Base-by-base conservation (phyloP, 2,888 invertebrate species). In the Athalia cordata region DNA sequence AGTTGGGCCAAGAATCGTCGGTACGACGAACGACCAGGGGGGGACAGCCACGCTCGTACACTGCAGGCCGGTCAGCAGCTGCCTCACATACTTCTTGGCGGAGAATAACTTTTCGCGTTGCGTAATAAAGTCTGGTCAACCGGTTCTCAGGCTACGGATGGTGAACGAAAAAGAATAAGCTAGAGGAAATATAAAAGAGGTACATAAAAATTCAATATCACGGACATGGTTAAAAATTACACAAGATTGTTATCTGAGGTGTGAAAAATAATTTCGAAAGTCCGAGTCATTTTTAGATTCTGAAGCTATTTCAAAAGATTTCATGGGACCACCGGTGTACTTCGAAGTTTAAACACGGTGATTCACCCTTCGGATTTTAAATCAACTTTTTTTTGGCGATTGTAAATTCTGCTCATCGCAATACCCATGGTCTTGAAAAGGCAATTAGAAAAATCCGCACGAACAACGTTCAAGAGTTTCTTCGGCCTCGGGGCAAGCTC, bases 21-120 rank as follows among this genome's bases (percentile, higher is more conserved):
- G 61, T 61, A 6, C 61, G 65, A 11, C 11, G 11, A 47, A 68
- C 29, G 55, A 68, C 75, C 62, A 29, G 15, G 75, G 70, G 57
- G 43, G 43, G n/a, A 59, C 52, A 68, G 67, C 67, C 67, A 68
- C 52, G 72, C 50, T 50, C 11, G 43, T 67, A 67, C 68, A 47
- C 68, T 45, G 29, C 11, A 55, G 52, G 29, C 55, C 45, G n/a
- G 80, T 81, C 76, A 78, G 84, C 88, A 87, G 87, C 87, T 87
- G 87, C 83, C 84, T 82, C 86, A 82, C 86, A 87, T 87, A 88
- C 87, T 87, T 83, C 79, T 82, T 65, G 80, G 81, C 75, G 84
- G 85, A 87, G 86, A 87, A 87, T 87, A 87, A 86, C 75, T 75
- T 75, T 87, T 85, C 82, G 82, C 83, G 79, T 86, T 83, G 84